A percentile compares a stretch with the other conserved stretches of the same genome.
These are phyloP conservation scores for Luperina nickerlii DNA, from an alignment of 2,888 invertebrate species.

Conservation along the genomic window DNA sequence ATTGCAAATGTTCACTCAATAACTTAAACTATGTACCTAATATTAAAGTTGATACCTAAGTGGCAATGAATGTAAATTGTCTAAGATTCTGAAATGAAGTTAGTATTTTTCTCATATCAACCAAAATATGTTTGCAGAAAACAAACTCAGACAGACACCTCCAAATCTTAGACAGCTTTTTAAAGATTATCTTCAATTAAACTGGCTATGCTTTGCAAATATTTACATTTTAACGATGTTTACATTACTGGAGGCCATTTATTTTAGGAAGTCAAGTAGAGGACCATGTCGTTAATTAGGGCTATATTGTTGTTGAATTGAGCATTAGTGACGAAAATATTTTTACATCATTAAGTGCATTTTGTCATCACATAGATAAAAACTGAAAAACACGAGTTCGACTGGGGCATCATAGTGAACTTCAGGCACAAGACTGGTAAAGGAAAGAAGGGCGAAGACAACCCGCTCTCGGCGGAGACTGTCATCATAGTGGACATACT, in stretches of 20 bases:
- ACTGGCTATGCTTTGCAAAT: conserved; percentile 4
- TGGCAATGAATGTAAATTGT: background rate
- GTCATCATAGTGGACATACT: conserved; percentile 95
- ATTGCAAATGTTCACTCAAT: background rate
- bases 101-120: too few relatives aligned
- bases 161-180: background rate
- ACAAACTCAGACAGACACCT: background rate
- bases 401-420: conserved; percentile 99
- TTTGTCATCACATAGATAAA: conserved; percentile 79
- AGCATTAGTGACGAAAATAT: background rate
- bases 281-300: conserved; percentile 24
- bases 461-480: conserved; percentile 90
- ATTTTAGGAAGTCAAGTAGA: background rate
- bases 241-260: conserved; percentile 6
- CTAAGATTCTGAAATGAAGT: too few relatives aligned
- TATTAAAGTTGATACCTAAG: background rate
- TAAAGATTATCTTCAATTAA: background rate
- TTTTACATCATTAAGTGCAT: background rate
- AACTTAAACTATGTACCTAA: too few relatives aligned
- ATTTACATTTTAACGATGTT: conserved; percentile 8
- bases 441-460: conserved; percentile 86
- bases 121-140: background rate
- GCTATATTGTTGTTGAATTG: background rate
- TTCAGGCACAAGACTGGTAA: conserved; percentile 93
- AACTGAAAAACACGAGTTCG: conserved; percentile 96